Conservation (phyloP, 2,888 invertebrate genomes). For the Chouioia cunea region DNA sequence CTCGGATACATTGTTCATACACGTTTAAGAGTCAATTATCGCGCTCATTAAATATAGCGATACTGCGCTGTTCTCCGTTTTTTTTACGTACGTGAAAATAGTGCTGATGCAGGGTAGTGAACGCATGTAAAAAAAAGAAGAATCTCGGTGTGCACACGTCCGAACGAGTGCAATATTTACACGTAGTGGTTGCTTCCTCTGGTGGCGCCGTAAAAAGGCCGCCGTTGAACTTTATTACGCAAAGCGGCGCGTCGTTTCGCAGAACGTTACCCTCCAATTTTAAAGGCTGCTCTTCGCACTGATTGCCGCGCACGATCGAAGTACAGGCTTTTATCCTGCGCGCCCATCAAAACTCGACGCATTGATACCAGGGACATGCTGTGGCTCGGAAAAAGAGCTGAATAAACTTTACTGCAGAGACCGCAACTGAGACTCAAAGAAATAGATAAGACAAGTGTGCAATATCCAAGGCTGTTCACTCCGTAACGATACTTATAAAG, state of each 20-base stretch:
- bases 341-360: conserved; percentile 29
- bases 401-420: background rate
- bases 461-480: too few relatives aligned
- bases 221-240: conserved; percentile 23
- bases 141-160: background rate
- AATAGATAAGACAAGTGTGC: background rate
- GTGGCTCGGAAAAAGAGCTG: background rate
- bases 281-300: conserved; percentile 3
- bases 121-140: too few relatives aligned
- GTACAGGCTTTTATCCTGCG: conserved; percentile 25
- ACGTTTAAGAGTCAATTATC: too few relatives aligned
- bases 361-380: conserved; percentile 1
- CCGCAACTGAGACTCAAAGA: background rate
- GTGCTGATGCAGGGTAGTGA: too few relatives aligned
- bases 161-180: conserved; percentile 23
- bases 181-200: background rate
- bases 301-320: conserved; percentile 30
- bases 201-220: background rate
- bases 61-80: too few relatives aligned
- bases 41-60: too few relatives aligned
- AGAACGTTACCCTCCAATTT: conserved; percentile 32
- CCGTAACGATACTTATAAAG: too few relatives aligned
- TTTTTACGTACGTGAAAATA: too few relatives aligned
- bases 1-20: background rate
- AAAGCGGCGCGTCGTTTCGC: conserved; percentile 23